Conservation (phyloP, 1,140 invertebrate species). For the Phocides pigmalion region DNA sequence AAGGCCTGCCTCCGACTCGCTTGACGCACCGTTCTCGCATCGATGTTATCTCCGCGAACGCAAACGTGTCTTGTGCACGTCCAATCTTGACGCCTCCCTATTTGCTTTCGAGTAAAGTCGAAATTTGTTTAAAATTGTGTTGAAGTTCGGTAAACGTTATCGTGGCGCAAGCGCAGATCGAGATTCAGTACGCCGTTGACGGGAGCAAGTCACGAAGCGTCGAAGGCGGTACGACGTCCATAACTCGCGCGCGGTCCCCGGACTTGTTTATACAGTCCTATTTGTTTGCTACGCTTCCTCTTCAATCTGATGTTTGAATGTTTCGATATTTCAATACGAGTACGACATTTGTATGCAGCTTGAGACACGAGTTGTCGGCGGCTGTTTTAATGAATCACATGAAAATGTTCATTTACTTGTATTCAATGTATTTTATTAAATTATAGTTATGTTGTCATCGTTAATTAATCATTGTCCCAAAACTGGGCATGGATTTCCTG, state of each 20-base stretch:
- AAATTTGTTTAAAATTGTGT: constrained; percentile 18
- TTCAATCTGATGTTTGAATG: constrained; percentile 5
- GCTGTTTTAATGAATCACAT: neutral
- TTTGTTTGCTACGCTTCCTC: constrained; percentile 30
- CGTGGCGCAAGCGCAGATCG: constrained; percentile 48
- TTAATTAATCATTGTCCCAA: too few species aligned
- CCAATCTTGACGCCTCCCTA: neutral
- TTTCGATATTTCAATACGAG: constrained; percentile 16
- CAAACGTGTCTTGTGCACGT: neutral
- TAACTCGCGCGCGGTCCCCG: constrained; percentile 13
- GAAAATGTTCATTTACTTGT: constrained; percentile 1
- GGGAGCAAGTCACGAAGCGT: constrained; percentile 61
- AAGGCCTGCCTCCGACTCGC: constrained; percentile 44
- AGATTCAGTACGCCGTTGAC: constrained; percentile 63
- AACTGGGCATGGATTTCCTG: too few species aligned
- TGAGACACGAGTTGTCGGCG: neutral
- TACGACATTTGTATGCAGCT: neutral
- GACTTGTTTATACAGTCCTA: constrained; percentile 35
- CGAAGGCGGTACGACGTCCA: constrained; percentile 41
- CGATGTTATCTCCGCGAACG: constrained; percentile 45
- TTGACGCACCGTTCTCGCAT: constrained; percentile 47
- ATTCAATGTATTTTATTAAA: too few species aligned
- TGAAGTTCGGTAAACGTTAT: constrained; percentile 33
- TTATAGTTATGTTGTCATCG: too few species aligned
- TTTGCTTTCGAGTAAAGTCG: constrained; percentile 17